phyloP scores from a whole-genome alignment of 92 coral and sea anemone species.

The Epizoanthus ramosus region DNA sequence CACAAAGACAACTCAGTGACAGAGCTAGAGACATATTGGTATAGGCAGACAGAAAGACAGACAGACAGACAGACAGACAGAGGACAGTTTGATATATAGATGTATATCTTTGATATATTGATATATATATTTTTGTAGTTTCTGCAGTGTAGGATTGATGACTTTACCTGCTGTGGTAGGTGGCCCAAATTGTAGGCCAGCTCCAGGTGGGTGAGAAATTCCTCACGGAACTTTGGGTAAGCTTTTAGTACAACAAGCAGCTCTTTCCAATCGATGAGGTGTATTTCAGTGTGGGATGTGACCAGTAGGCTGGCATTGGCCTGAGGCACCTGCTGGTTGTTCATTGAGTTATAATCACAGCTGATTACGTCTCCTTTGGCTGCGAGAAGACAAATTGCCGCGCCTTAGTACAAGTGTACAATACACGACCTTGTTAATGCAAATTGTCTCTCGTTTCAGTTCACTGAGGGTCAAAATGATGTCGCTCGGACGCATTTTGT shows the following conservation, averaged over 20 bases:
- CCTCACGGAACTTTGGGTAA: constrained; percentile 81
- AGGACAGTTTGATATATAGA: too few relatives aligned
- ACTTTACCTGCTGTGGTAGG: constrained; percentile 25
- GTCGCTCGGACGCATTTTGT: too few relatives aligned
- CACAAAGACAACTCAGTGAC: too few relatives aligned
- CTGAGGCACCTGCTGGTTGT: constrained; percentile 70
- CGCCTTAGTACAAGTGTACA: background rate
- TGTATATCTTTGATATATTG: too few relatives aligned
- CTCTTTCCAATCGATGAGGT: constrained; percentile 87
- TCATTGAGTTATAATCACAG: constrained; percentile 80
- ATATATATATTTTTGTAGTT: too few relatives aligned
- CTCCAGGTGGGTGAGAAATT: constrained; percentile 80
- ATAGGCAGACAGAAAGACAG: too few relatives aligned
- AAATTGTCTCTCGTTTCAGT: too few relatives aligned
- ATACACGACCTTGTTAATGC: too few relatives aligned
- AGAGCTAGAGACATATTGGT: too few relatives aligned
- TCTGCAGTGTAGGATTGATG: too few relatives aligned
- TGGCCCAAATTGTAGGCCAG: constrained; percentile 88
- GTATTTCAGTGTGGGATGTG: constrained; percentile 84
- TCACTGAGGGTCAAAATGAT: too few relatives aligned
- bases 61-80: too few relatives aligned
- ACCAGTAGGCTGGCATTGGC: constrained; percentile 89
- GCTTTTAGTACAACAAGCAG: constrained; percentile 84
- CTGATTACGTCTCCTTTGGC: constrained; percentile 96
- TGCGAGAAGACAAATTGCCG: constrained; percentile 25